Evolutionary conservation across 2,888 invertebrate species (phyloP), one percentile per base, ranked within the genome.

Genomic region (Nymphalis c-album): DNA sequence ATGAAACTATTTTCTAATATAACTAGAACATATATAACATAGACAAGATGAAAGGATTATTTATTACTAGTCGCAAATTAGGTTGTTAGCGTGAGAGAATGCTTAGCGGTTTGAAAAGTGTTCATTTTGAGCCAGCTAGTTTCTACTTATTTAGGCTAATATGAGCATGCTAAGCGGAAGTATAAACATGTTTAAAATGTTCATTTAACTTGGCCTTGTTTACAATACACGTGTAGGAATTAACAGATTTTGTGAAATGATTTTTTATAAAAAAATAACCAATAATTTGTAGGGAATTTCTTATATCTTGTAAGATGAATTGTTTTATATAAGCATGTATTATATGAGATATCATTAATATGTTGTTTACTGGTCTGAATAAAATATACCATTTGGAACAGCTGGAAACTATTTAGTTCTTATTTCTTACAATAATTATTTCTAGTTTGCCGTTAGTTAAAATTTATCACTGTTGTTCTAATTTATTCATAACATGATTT

Each of bases 241-340:
- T 70, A 72, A 55, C 63, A 68, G 68, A 68, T 64, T 68, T 65
- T 70, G 53, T 60, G 65, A 61, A 70, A 71, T 60, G 70, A 71
- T 70, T 70, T 62, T 51, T 61, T n/a, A 17, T 22, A 51, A 58
- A 62, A 50, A 51, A 40, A 3, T 17, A 26, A 45, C 58, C 26
- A 67, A 48, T 62, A 58, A 50, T 45, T 48, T 45, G 22, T 57
- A 20, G 48, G 57, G 57, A 50, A 50, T 45, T 62, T 26, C 26
- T 47, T 48, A 55, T 62, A 51, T 45, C 40, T 40, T 16, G 45
- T 61, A 40, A 55, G 31, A 50, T 57, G 57, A 7, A 57, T 60
- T 57, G 50, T 31, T 18, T 60, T 48, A 7, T 40, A n/a, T 61
- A 18, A 51, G n/a, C n/a, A n/a, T n/a, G n/a, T n/a, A n/a, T n/a